Evolutionary conservation across 2,888 invertebrate species (phyloP).

Genomic region (Hydraecia micacea): DNA sequence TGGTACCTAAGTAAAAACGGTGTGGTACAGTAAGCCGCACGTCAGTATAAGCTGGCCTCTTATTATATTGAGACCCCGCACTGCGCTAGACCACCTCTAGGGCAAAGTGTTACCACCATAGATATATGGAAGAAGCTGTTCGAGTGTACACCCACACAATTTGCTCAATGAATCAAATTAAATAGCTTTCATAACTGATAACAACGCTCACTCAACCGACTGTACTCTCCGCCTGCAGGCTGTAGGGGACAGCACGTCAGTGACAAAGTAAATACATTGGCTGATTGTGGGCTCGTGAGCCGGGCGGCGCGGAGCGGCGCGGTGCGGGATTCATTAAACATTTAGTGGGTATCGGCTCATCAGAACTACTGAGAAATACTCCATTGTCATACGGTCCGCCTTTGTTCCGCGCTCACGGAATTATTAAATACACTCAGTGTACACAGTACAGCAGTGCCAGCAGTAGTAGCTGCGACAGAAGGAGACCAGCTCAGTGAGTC

Average conservation of each 20-base stretch:
- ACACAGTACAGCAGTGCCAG: neutral
- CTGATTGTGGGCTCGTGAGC: slow-evolving; percentile 14
- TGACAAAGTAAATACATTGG: slow-evolving; percentile 21
- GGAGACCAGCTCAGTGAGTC: slow-evolving; percentile 30
- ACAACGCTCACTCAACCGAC: neutral
- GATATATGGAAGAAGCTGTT: no score
- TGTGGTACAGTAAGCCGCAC: no score
- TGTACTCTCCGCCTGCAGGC: slow-evolving; percentile 15
- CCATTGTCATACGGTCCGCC: slow-evolving; percentile 30
- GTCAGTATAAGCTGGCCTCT: neutral
- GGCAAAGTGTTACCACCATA: neutral
- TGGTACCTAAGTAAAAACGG: neutral
- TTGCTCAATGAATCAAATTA: slow-evolving; percentile 10
- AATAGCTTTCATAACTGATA: slow-evolving; percentile 16
- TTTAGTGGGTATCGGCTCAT: slow-evolving; percentile 46
- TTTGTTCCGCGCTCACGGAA: slow-evolving; percentile 37
- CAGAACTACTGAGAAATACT: slow-evolving; percentile 32
- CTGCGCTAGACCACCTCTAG: neutral
- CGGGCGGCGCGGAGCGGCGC: neutral
- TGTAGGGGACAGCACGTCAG: slow-evolving; percentile 24
- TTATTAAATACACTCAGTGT: slow-evolving; percentile 32
- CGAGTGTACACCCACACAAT: neutral
- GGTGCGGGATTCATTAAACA: slow-evolving; percentile 30
- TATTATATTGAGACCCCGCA: neutral
- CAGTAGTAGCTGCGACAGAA: slow-evolving; percentile 5